Percentiles rank a stretch among this genome's conserved stretches.
Conservation (phyloP, 2,888 invertebrate genomes). For the Octodonta nipae region DNA sequence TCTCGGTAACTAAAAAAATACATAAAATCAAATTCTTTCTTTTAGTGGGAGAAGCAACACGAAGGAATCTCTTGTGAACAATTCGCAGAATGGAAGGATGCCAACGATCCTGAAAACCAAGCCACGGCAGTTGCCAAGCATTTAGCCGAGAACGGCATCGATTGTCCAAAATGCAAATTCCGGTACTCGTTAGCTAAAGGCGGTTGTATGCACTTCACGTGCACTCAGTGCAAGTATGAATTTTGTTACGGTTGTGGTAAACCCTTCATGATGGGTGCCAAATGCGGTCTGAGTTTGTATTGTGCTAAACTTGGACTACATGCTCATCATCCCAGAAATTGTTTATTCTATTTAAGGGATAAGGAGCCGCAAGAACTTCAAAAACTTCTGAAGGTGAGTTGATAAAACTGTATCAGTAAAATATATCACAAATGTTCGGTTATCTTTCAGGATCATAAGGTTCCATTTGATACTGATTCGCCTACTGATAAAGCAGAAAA, state of each 20-base stretch:
- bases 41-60: slow-evolving; percentile 83
- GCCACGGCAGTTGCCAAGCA: slow-evolving; percentile 74
- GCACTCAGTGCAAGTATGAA: slow-evolving; percentile 84
- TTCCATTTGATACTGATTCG: slow-evolving; percentile 53
- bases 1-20: neutral
- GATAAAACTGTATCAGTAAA: too few species aligned
- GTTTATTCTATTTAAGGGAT: slow-evolving; percentile 85
- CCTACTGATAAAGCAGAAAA: slow-evolving; percentile 29
- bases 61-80: slow-evolving; percentile 77
- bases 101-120: slow-evolving; percentile 79
- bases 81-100: slow-evolving; percentile 74
- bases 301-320: slow-evolving; percentile 83
- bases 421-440: too few species aligned
- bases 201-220: slow-evolving; percentile 95
- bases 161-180: slow-evolving; percentile 86
- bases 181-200: slow-evolving; percentile 76
- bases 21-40: slow-evolving; percentile 6
- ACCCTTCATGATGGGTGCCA: slow-evolving; percentile 81
- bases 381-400: slow-evolving; percentile 57
- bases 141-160: slow-evolving; percentile 81
- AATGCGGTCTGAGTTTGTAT: slow-evolving; percentile 67
- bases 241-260: slow-evolving; percentile 92
- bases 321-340: slow-evolving; percentile 90
- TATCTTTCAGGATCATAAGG: slow-evolving; percentile 48
- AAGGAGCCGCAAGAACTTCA: slow-evolving; percentile 77